These are phyloP conservation scores for Drosophila mauritiana DNA, from an alignment of 1,140 invertebrate genomes.

Conservation along the genomic window DNA sequence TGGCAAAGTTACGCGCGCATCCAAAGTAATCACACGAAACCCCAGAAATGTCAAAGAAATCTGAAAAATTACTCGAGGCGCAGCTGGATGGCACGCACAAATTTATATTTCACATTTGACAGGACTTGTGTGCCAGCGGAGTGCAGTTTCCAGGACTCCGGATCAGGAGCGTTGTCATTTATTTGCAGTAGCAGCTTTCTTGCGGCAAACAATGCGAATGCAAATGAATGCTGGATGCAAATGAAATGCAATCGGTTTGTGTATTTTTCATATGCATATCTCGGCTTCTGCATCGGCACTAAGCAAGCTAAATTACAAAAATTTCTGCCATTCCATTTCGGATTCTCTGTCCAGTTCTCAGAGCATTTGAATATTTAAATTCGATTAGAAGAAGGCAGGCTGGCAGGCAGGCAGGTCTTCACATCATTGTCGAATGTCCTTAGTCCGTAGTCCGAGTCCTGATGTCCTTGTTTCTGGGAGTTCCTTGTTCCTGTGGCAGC, in stretches of 20 bases:
- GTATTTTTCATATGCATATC: constrained; percentile 60
- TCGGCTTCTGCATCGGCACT: constrained; percentile 12
- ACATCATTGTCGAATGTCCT: constrained; percentile 12
- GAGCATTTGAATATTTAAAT: constrained; percentile 63
- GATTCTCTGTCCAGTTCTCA: constrained; percentile 29
- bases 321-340: constrained; percentile 31
- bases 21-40: constrained; percentile 31
- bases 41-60: constrained; percentile 66
- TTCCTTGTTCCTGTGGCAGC: constrained; percentile 14
- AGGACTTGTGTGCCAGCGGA: constrained; percentile 25
- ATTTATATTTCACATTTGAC: constrained; percentile 61
- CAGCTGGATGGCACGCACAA: constrained; percentile 50
- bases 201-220: constrained; percentile 54
- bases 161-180: constrained; percentile 52
- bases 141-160: constrained; percentile 5
- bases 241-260: constrained; percentile 54
- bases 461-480: constrained; percentile 12
- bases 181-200: constrained; percentile 52
- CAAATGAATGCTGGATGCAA: constrained; percentile 48
- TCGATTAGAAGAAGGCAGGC: constrained; percentile 41
- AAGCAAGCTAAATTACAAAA: constrained; percentile 44
- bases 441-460: constrained; percentile 1
- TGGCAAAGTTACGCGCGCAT: constrained; percentile 20
- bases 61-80: constrained; percentile 67
- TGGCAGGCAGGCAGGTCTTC: constrained; percentile 9